Evolutionary conservation across 2,888 invertebrate species (phyloP).

Genomic region (Heteromurus nitidus): DNA sequence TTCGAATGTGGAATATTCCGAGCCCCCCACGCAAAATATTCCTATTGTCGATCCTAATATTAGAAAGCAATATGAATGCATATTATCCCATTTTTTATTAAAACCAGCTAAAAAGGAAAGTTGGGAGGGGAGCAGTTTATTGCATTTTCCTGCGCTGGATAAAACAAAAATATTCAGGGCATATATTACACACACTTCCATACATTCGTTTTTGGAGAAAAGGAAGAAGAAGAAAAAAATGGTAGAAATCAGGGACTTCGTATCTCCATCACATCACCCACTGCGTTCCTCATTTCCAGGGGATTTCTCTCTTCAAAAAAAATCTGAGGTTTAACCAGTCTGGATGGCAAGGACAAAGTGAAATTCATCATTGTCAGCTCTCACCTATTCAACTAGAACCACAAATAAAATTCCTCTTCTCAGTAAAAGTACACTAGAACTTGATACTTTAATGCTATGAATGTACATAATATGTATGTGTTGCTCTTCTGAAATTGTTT

Average conservation of each 20-base stretch:
- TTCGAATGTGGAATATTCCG: too few species aligned
- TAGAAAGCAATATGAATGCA: too few species aligned
- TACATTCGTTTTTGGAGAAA: not conserved
- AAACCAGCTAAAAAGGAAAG: too few species aligned
- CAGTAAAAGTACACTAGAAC: not conserved
- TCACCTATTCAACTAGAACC: conserved; percentile 27
- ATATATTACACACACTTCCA: not conserved
- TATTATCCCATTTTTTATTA: too few species aligned
- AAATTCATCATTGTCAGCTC: conserved; percentile 51
- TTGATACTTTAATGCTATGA: too few species aligned
- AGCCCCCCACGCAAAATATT: too few species aligned
- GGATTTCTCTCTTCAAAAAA: not conserved
- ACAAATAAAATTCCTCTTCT: not conserved
- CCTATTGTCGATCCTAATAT: too few species aligned
- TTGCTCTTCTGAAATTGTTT: not conserved
- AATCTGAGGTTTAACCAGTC: not conserved
- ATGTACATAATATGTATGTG: not conserved
- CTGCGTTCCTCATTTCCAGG: not conserved
- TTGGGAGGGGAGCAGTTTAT: too few species aligned
- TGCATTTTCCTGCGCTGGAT: too few species aligned
- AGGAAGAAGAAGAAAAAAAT: not conserved
- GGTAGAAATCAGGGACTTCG: not conserved
- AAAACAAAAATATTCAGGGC: not conserved
- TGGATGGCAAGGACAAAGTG: not conserved
- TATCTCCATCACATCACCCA: not conserved